A percentile compares a stretch with the other conserved stretches of the same genome.
Conservation (phyloP, 2,888 invertebrate species). For the Hetaerina titia region DNA sequence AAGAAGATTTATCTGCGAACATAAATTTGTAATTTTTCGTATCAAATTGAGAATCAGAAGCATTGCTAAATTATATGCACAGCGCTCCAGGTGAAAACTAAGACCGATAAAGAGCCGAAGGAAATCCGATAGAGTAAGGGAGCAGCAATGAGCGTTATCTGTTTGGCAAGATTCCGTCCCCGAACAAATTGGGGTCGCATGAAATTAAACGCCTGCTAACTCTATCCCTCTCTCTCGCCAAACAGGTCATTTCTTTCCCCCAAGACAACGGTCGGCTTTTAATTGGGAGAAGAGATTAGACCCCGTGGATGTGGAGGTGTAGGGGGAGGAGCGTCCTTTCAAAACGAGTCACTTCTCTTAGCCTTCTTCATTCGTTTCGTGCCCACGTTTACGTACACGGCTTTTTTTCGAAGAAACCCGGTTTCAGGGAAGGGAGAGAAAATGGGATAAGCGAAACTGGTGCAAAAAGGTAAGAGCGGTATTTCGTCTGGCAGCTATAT, state of each 20-base stretch:
- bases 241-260: background rate
- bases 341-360: background rate
- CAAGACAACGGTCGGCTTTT: constrained; percentile 48
- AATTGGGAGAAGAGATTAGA: constrained; percentile 50
- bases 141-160: background rate
- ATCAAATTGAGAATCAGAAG: too few relatives aligned
- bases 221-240: background rate
- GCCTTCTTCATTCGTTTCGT: background rate
- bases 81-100: background rate
- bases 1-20: too few relatives aligned
- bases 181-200: background rate
- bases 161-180: background rate
- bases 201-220: constrained; percentile 28
- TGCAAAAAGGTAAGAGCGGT: background rate
- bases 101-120: background rate
- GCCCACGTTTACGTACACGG: background rate
- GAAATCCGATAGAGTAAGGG: background rate
- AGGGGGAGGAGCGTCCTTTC: background rate
- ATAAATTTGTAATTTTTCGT: too few relatives aligned
- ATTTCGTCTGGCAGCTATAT: background rate
- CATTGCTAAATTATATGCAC: background rate
- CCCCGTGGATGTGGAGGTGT: background rate
- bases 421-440: background rate
- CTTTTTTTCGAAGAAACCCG: background rate
- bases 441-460: background rate